Conservation (phyloP, 2,888 invertebrate species). For the Erebia ligea region DNA sequence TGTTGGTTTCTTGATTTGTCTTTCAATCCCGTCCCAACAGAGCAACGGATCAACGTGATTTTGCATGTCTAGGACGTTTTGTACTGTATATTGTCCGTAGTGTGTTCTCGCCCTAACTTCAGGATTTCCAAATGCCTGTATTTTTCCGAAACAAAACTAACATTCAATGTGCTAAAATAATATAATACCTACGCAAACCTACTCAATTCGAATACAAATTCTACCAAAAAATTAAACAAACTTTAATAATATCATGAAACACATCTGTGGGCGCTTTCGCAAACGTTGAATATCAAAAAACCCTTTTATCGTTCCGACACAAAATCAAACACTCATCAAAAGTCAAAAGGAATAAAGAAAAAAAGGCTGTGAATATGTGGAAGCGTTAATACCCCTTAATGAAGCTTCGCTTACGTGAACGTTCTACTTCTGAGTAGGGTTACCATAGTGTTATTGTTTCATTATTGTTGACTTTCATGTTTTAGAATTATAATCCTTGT, state of each 20-base stretch:
- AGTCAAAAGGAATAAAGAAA: slow-evolving; percentile 17
- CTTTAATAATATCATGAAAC: not conserved
- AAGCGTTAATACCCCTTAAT: slow-evolving; percentile 39
- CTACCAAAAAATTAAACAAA: not conserved
- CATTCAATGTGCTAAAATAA: too few relatives aligned
- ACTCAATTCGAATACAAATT: not conserved
- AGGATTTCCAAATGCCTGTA: too few relatives aligned
- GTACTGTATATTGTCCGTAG: too few relatives aligned
- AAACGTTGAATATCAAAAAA: not conserved
- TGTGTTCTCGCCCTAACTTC: too few relatives aligned
- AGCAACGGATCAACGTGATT: too few relatives aligned
- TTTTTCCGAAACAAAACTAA: too few relatives aligned
- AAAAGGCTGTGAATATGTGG: slow-evolving; percentile 35
- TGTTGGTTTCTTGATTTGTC: too few relatives aligned
- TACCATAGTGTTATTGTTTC: too few relatives aligned
- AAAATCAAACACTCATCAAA: slow-evolving; percentile 11
- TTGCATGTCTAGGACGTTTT: too few relatives aligned
- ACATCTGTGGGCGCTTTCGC: not conserved
- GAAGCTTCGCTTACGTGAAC: slow-evolving; percentile 38
- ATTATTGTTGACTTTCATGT: too few relatives aligned
- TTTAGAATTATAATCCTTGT: too few relatives aligned
- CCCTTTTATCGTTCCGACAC: slow-evolving; percentile 7
- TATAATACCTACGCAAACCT: not conserved
- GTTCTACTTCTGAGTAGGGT: slow-evolving; percentile 23
- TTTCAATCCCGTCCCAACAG: too few relatives aligned